phyloP scores from a whole-genome alignment of 2,113 vertebrate genomes.

The Pao palembangensis region DNA sequence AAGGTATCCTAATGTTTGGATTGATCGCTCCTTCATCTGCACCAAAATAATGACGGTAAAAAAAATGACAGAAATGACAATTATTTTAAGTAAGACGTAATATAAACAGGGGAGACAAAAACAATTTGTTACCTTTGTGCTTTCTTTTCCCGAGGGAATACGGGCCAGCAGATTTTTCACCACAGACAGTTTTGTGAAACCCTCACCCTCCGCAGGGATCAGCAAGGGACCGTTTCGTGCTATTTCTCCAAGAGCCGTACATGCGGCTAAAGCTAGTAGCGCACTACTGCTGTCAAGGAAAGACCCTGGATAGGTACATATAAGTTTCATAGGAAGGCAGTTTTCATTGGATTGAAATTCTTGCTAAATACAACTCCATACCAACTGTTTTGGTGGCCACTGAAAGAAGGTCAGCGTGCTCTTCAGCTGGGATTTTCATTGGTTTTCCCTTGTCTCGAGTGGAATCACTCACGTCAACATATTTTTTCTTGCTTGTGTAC shows the following conservation, averaged over 20 bases:
- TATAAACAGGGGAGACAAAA: not conserved
- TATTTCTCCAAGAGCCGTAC: constrained; percentile 91
- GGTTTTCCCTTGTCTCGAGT: constrained; percentile 60
- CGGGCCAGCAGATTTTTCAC: constrained; percentile 88
- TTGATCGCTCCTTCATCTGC: constrained; percentile 94
- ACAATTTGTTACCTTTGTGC: constrained; percentile 79
- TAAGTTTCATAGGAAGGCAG: no score
- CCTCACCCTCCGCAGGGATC: constrained; percentile 83
- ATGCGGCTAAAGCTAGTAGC: constrained; percentile 85
- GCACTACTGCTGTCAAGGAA: constrained; percentile 87
- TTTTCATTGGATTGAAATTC: no score
- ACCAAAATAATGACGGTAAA: constrained; percentile 28
- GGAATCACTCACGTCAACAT: constrained; percentile 46
- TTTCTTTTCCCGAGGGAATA: constrained; percentile 94
- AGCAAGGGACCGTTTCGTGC: constrained; percentile 87
- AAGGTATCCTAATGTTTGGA: constrained; percentile 93
- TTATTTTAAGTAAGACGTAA: not conserved
- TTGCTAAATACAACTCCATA: constrained; percentile 37
- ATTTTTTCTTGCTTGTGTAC: constrained; percentile 84
- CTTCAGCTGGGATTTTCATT: constrained; percentile 67
- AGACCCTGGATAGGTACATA: constrained; percentile 73
- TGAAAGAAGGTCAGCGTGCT: constrained; percentile 84
- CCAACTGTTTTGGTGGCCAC: constrained; percentile 88
- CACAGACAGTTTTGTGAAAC: constrained; percentile 86
- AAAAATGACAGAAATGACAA: not conserved